Evolutionary conservation across 2,113 vertebrate species (phyloP), one percentile per base, ranked within the genome.

Genomic region (Marcusenius ussheri): DNA sequence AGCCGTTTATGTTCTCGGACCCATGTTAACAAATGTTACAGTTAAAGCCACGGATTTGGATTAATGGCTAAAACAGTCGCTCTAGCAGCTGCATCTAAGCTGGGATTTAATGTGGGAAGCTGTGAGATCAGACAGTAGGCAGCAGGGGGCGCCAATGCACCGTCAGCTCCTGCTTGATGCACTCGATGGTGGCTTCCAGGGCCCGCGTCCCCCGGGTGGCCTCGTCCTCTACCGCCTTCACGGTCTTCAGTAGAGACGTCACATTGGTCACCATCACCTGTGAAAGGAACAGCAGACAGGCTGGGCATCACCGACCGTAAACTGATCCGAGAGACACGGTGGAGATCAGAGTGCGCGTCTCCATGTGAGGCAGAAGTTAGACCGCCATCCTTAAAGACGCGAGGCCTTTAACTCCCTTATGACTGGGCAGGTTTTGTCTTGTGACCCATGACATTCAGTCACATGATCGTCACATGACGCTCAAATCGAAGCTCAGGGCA

Each of bases 201-300:
- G 99, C 99, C 93, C 99, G 97, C 0, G 98, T 99, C 87, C 99
- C 99, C 15, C 98, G 97, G 56, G 98, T 99, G 47, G 99, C 99
- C 94, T 99, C 98, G 85, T 99, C 99, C 95, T 99, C 99, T 70
- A 99, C 99, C 0, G 99, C 99, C 95, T 99, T 99, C 92, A 99
- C 99, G 0, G 99, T 99, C 95, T 99, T 99, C 92, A 99, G 95
- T 90, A 99, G 97, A 0, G 97, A 99, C 2, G 99, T 99, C 91
- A 99, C 99, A 8, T 99, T 99, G 89, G 99, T 99, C 91, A 99
- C 98, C 99, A 99, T 99, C 90, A 99, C 98, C 98, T 99, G 92
- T 51, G 39, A 19, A 92, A 88, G 91, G 15, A 7, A 24, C 31
- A 31, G 53, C 62, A 24, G 19, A 86, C 86, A 42, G 53, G 89